Percentiles rank a stretch among this genome's conserved stretches.
Conservation (phyloP, 2,888 invertebrate genomes). For the Philonicus albiceps region DNA sequence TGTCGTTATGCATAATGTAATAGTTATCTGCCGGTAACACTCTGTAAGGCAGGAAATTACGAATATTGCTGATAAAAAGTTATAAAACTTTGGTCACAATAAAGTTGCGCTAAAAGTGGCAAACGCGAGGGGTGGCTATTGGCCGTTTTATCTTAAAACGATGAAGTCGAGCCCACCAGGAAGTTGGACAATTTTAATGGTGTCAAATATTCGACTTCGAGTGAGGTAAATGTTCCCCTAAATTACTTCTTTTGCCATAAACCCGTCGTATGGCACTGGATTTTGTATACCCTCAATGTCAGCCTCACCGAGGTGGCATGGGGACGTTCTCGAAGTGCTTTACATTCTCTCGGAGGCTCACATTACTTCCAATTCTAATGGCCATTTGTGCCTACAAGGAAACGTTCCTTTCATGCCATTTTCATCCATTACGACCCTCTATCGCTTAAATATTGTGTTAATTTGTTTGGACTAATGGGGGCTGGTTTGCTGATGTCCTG, state of each 20-base stretch:
- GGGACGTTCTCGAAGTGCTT: background rate
- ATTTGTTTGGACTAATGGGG: conserved; percentile 27
- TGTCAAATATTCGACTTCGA: conserved; percentile 18
- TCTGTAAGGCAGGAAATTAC: conserved; percentile 42
- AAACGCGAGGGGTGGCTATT: background rate
- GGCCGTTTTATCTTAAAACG: conserved; percentile 16
- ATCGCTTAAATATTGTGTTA: conserved; percentile 25
- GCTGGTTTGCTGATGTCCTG: background rate
- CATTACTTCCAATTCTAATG: conserved; percentile 27
- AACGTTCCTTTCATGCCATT: background rate
- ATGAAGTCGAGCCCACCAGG: background rate
- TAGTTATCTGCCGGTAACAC: conserved; percentile 49
- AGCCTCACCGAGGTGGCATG: background rate
- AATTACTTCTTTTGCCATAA: conserved; percentile 2
- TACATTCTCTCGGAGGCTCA: background rate
- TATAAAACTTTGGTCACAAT: conserved; percentile 33
- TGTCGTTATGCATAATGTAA: conserved; percentile 49
- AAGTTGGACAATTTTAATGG: conserved; percentile 38
- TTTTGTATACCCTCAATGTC: background rate
- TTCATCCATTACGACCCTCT: background rate
- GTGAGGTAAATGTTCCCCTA: conserved; percentile 14
- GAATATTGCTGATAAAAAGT: conserved; percentile 45
- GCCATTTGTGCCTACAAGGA: conserved; percentile 19
- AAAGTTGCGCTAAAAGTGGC: conserved; percentile 26
- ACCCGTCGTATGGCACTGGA: background rate